phyloP scores from a whole-genome alignment of 1,140 invertebrate species.

The Protaetia brevitarsis region DNA sequence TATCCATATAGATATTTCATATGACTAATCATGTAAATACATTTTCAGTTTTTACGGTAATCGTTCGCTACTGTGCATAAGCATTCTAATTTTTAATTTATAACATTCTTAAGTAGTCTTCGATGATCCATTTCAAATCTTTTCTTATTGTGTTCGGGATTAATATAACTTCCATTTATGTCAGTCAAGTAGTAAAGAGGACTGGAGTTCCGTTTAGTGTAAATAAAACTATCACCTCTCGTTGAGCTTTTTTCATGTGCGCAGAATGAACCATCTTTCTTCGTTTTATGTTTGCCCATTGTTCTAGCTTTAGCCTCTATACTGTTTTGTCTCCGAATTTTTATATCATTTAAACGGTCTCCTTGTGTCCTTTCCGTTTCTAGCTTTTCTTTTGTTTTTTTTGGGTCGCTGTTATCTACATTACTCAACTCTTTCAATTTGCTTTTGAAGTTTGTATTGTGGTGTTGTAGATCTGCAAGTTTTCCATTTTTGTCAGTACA shows the following conservation, averaged over 20 bases:
- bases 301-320: constrained; percentile 1
- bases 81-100: background rate
- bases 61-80: too few species aligned
- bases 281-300: background rate
- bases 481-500: background rate
- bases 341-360: constrained; percentile 45
- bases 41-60: too few species aligned
- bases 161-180: background rate
- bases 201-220: background rate
- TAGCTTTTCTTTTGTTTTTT: background rate
- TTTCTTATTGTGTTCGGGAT: background rate
- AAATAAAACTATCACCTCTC: background rate
- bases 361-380: constrained; percentile 40
- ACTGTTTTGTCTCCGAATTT: constrained; percentile 27
- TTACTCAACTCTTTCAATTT: constrained; percentile 1
- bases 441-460: background rate
- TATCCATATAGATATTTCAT: too few species aligned
- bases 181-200: background rate
- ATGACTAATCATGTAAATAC: too few species aligned
- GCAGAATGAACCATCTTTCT: background rate
- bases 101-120: background rate
- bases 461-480: background rate
- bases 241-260: background rate
- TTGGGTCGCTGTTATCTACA: background rate
- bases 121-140: background rate